Percentiles rank a stretch among this genome's conserved stretches.
Conservation (phyloP, 2,113 vertebrate genomes). For the Vulpes lagopus region DNA sequence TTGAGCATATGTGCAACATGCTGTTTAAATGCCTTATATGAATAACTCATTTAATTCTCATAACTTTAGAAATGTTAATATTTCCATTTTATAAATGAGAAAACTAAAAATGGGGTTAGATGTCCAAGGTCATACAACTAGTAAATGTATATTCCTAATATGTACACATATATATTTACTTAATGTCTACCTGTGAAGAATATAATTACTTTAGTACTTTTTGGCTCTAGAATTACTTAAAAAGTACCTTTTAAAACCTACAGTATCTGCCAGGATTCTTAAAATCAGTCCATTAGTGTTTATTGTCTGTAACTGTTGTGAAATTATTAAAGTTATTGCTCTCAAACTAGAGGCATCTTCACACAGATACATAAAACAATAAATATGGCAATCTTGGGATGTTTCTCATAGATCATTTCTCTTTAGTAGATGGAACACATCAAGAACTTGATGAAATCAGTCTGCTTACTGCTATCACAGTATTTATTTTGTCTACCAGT, state of each 20-base stretch:
- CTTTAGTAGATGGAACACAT: slow-evolving; percentile 75
- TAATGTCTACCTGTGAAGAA: neutral
- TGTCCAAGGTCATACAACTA: neutral
- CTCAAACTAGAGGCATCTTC: neutral
- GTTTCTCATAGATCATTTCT: slow-evolving; percentile 72
- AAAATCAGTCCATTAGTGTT: neutral
- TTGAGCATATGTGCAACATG: neutral
- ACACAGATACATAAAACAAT: neutral
- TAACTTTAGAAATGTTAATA: neutral
- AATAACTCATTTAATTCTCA: slow-evolving; percentile 24
- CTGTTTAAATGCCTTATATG: neutral
- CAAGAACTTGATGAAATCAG: slow-evolving; percentile 89
- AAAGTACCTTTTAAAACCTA: slow-evolving; percentile 9
- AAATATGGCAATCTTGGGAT: neutral
- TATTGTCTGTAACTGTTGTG: neutral
- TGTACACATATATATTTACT: slow-evolving; percentile 5
- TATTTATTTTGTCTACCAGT: slow-evolving; percentile 92
- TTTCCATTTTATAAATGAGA: slow-evolving; percentile 17
- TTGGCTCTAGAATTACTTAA: slow-evolving; percentile 15
- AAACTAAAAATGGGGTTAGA: neutral
- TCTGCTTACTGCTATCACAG: slow-evolving; percentile 92
- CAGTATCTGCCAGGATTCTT: neutral
- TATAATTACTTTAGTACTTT: slow-evolving; percentile 7
- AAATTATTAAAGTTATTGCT: neutral
- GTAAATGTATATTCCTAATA: slow-evolving; percentile 32